Conservation (phyloP, 2,888 invertebrate genomes). For the Dolomedes plantarius region DNA sequence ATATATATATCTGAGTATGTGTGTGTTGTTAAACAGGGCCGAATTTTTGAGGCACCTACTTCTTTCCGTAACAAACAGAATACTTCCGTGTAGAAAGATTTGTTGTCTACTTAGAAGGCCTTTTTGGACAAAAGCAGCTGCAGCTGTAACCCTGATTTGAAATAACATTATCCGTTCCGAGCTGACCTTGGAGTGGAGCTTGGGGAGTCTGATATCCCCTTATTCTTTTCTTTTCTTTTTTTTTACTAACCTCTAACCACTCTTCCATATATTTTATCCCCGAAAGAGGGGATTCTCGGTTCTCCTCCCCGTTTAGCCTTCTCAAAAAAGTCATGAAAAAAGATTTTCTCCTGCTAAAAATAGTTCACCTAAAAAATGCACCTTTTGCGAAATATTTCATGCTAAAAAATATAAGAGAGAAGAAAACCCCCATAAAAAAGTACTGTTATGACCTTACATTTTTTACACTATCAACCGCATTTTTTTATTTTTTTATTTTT, state of each 20-base stretch:
- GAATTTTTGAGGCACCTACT: too few relatives aligned
- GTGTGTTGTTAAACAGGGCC: too few relatives aligned
- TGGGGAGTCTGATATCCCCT: neutral
- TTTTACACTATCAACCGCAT: neutral
- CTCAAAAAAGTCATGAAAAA: neutral
- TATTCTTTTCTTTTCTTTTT: neutral
- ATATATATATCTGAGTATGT: too few relatives aligned
- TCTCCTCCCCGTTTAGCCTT: neutral
- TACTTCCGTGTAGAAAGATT: neutral
- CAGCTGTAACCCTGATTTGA: neutral
- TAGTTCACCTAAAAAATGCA: neutral
- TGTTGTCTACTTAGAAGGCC: neutral
- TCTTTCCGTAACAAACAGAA: too few relatives aligned
- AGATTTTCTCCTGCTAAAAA: neutral
- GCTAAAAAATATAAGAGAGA: neutral
- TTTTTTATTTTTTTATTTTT: neutral
- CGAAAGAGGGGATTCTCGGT: neutral
- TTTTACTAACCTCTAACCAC: conserved; percentile 5
- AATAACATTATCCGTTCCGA: neutral
- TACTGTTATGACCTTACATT: neutral
- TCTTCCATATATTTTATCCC: neutral
- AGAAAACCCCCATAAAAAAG: neutral
- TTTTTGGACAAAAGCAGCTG: neutral
- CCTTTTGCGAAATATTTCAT: neutral
- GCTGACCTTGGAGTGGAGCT: neutral